phyloP scores from a whole-genome alignment of 2,888 invertebrate species.

The Cancer borealis region DNA sequence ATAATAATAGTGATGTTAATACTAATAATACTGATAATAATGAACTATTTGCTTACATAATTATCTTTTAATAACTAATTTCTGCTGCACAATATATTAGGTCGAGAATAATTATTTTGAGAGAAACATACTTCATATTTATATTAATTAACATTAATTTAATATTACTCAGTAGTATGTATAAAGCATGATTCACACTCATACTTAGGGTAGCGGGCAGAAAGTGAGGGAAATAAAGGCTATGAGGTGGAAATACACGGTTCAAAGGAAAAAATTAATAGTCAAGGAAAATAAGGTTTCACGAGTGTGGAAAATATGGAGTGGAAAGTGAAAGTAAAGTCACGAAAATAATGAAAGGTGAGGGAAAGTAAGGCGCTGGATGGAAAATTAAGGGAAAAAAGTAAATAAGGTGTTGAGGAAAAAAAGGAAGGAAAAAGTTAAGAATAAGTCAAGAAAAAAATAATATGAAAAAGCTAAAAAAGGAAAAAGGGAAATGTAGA shows the following conservation, averaged over 20 bases:
- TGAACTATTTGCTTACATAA: constrained; percentile 28
- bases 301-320: too few species aligned
- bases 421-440: too few species aligned
- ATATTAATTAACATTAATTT: constrained; percentile 24
- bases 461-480: background rate
- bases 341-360: too few species aligned
- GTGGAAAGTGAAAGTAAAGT: too few species aligned
- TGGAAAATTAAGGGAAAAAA: too few species aligned
- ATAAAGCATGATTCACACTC: background rate
- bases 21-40: background rate
- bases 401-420: too few species aligned
- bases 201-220: background rate
- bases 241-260: too few species aligned
- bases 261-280: too few species aligned
- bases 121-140: background rate
- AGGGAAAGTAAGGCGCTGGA: too few species aligned
- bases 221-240: background rate
- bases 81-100: background rate
- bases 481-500: background rate
- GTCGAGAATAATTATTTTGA: background rate
- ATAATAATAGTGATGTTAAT: constrained; percentile 3
- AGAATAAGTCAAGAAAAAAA: too few species aligned
- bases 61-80: constrained; percentile 18
- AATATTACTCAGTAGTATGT: background rate
- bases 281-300: too few species aligned